Percentiles rank a stretch among this genome's conserved stretches.
Conservation (phyloP, 2,888 invertebrate species). For the Xiphydria camelus region DNA sequence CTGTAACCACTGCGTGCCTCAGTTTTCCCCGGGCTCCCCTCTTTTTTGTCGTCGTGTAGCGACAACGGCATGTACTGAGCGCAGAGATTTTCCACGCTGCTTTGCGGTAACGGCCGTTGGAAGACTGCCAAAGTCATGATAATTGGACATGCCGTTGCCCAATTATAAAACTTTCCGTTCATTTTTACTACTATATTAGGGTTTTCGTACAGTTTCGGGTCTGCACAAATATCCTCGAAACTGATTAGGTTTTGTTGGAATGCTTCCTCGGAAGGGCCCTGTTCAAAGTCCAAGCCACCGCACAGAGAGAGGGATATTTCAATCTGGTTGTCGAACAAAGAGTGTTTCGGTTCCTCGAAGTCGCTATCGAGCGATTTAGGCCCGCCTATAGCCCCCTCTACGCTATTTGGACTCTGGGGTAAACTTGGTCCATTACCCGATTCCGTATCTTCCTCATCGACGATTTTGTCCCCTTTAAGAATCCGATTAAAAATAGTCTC, state of each 20-base stretch:
- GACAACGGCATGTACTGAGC: conserved; percentile 43
- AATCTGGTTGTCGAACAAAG: conserved; percentile 44
- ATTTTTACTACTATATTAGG: conserved; percentile 85
- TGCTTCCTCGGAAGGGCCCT: conserved; percentile 62
- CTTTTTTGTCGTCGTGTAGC: conserved; percentile 45
- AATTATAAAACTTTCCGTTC: conserved; percentile 86
- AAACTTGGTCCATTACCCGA: conserved; percentile 95
- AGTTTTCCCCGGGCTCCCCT: conserved; percentile 33
- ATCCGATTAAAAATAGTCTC: too few species aligned
- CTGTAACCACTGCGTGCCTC: conserved; percentile 53
- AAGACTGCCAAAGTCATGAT: conserved; percentile 86
- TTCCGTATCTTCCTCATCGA: conserved; percentile 89
- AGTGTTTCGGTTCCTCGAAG: conserved; percentile 73
- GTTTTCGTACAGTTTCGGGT: conserved; percentile 75
- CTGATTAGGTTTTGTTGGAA: conserved; percentile 65
- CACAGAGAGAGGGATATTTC: conserved; percentile 79
- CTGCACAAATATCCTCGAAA: conserved; percentile 65
- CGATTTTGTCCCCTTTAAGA: conserved; percentile 52
- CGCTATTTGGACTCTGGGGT: conserved; percentile 90
- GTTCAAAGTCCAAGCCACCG: conserved; percentile 66
- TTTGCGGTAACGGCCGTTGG: conserved; percentile 78
- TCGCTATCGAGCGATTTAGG: conserved; percentile 79
- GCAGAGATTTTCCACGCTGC: conserved; percentile 42
- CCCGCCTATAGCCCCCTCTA: conserved; percentile 73
- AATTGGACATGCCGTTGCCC: conserved; percentile 89